Evolutionary conservation across 2,888 invertebrate species (phyloP).

Genomic region (Eupithecia centaureata): DNA sequence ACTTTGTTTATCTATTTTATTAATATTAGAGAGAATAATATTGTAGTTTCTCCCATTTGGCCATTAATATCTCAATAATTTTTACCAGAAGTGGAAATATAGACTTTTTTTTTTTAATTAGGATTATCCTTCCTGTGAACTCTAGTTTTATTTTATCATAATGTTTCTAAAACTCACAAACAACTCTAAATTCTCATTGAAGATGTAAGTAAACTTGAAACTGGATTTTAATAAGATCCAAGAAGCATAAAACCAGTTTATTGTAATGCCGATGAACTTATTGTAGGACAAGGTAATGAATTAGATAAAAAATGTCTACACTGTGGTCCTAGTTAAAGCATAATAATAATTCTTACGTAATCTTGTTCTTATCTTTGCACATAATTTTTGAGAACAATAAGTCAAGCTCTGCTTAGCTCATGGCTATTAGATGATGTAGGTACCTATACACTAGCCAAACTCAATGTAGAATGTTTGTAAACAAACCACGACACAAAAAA

Average conservation of each 20-base stretch:
- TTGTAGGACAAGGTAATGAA: slow-evolving; percentile 14
- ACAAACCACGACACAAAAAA: no score
- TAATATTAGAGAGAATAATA: no score
- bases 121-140: neutral
- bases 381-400: neutral
- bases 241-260: slow-evolving; percentile 11
- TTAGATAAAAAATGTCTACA: neutral
- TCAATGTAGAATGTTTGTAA: no score
- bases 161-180: neutral
- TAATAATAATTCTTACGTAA: no score
- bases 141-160: neutral
- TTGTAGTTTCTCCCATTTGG: no score
- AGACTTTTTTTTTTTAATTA: no score
- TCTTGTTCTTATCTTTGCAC: neutral
- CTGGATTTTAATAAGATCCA: slow-evolving; percentile 9
- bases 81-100: no score
- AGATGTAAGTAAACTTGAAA: neutral
- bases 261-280: slow-evolving; percentile 32
- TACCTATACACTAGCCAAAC: no score
- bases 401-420: no score
- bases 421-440: no score
- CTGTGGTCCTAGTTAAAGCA: neutral
- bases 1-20: no score
- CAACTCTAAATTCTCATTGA: neutral
- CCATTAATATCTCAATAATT: no score